Percentiles rank a stretch among this genome's conserved stretches.
Evolutionary conservation across 2,797 vertebrate genomes (phyloP).

Genomic region (Esox lucius): DNA sequence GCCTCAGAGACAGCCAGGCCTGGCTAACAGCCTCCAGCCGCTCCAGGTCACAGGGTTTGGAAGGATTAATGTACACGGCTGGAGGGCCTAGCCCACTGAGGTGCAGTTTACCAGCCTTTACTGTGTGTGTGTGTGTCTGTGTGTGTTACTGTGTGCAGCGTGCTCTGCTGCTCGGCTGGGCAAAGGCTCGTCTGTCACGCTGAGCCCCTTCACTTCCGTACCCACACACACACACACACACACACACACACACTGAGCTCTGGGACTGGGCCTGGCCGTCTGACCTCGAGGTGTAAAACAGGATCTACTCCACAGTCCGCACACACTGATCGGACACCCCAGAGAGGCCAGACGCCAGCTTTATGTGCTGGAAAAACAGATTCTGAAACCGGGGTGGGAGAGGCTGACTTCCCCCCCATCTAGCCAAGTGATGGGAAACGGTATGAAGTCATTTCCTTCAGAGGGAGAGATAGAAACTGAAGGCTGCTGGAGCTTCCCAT

Average conservation of each 20-base stretch:
- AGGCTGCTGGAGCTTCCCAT: background rate
- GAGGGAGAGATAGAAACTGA: slow-evolving; percentile 32
- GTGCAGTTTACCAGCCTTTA: slow-evolving; percentile 56
- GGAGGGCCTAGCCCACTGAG: slow-evolving; percentile 52
- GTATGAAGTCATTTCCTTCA: slow-evolving; percentile 48
- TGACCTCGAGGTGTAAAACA: slow-evolving; percentile 48
- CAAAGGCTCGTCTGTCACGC: slow-evolving; percentile 59
- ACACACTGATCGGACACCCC: slow-evolving; percentile 24
- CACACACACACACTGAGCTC: slow-evolving; percentile 23
- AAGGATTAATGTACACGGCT: slow-evolving; percentile 60
- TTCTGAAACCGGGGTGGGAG: background rate
- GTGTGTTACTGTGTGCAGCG: slow-evolving; percentile 34
- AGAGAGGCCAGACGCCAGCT: slow-evolving; percentile 9
- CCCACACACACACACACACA: slow-evolving; percentile 37
- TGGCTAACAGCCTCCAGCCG: background rate
- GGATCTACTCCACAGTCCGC: slow-evolving; percentile 35
- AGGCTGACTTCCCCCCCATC: background rate
- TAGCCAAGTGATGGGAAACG: slow-evolving; percentile 33
- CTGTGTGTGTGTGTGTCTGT: slow-evolving; percentile 2
- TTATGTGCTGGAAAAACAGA: slow-evolving; percentile 9
- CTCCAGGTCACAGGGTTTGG: slow-evolving; percentile 67
- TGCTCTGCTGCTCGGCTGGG: slow-evolving; percentile 47
- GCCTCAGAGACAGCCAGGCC: background rate
- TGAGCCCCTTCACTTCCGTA: slow-evolving; percentile 30
- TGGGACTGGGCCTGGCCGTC: slow-evolving; percentile 24